Conservation (phyloP, 1,140 invertebrate species). For the Diorhabda sublineata region DNA sequence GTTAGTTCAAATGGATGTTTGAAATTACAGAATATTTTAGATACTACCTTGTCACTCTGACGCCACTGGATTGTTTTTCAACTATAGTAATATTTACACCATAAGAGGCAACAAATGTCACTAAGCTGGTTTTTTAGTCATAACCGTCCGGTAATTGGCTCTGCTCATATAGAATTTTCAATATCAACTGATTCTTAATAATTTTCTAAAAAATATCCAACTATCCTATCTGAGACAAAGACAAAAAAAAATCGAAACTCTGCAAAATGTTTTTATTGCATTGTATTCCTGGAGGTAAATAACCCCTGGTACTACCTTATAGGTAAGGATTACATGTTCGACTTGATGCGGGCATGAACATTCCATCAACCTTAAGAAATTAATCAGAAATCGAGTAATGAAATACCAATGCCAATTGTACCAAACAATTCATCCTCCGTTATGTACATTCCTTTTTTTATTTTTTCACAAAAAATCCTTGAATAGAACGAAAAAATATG, state of each 20-base stretch:
- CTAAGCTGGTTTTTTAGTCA: not conserved
- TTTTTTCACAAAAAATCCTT: not conserved
- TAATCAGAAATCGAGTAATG: not conserved
- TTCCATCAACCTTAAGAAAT: slow-evolving; percentile 2
- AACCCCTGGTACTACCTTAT: not conserved
- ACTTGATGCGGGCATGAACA: not conserved
- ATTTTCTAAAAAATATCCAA: slow-evolving; percentile 3
- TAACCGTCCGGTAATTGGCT: not conserved
- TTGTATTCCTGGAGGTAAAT: not conserved
- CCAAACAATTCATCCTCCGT: slow-evolving; percentile 1
- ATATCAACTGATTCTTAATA: not conserved
- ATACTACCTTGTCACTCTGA: no score
- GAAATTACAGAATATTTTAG: no score
- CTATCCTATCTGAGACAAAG: not conserved
- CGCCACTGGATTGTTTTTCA: no score
- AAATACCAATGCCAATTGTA: not conserved
- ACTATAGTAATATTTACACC: no score
- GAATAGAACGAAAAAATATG: not conserved
- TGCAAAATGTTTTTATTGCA: not conserved
- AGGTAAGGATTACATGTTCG: not conserved
- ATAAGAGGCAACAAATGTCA: not conserved
- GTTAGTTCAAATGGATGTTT: no score
- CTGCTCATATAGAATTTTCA: not conserved
- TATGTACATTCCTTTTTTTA: slow-evolving; percentile 1
- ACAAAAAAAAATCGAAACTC: not conserved